Percentiles rank a stretch among this genome's conserved stretches.
Evolutionary conservation across 2,113 vertebrate genomes (phyloP).

Genomic region (Pterocles orientalis): DNA sequence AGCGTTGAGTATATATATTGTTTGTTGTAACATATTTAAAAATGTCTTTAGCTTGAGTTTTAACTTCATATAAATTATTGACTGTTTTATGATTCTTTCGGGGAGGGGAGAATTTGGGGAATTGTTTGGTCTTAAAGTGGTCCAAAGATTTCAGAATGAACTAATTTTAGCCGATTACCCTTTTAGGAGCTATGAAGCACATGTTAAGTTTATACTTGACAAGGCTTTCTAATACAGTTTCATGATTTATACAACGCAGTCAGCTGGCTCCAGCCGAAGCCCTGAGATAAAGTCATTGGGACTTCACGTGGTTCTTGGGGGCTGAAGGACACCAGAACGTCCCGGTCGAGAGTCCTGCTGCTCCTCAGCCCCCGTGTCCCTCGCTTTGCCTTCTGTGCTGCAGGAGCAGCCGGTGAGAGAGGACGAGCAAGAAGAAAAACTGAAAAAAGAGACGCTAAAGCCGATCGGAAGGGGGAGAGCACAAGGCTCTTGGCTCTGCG

Average conservation of each 20-base stretch:
- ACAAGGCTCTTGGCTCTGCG: not conserved
- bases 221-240: not conserved
- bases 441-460: not conserved
- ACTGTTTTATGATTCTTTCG: slow-evolving; percentile 21
- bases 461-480: not conserved
- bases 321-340: slow-evolving; percentile 3
- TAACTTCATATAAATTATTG: slow-evolving; percentile 76
- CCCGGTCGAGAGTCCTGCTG: not conserved
- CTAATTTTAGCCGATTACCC: slow-evolving; percentile 51
- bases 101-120: not conserved
- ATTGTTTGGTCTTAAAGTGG: slow-evolving; percentile 69
- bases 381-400: not conserved
- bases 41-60: slow-evolving; percentile 39
- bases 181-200: slow-evolving; percentile 11
- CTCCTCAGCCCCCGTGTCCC: not conserved
- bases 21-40: slow-evolving; percentile 75
- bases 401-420: not conserved
- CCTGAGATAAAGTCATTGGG: not conserved
- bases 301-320: not conserved
- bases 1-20: slow-evolving; percentile 68
- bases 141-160: slow-evolving; percentile 69
- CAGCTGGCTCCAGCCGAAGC: slow-evolving; percentile 10
- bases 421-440: not conserved
- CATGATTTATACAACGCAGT: not conserved
- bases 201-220: not conserved